phyloP scores from a whole-genome alignment of 92 coral and sea anemone species.

The Paragorgia papillata region DNA sequence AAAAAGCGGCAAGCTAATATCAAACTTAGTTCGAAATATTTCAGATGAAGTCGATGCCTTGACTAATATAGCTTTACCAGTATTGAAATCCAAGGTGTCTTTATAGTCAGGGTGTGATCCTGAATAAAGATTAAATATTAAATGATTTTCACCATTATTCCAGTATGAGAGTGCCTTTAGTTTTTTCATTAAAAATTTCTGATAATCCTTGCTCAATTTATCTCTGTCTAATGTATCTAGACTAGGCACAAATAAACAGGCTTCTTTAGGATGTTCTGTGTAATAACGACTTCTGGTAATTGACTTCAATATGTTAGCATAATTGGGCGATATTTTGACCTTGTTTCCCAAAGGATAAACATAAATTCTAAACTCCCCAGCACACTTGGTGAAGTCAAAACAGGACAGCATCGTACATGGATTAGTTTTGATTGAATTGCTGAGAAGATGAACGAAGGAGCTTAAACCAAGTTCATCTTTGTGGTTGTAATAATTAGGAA shows the following conservation, averaged over 20 bases:
- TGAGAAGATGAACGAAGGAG: background rate
- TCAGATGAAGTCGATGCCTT: conserved; percentile 79
- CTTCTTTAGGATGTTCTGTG: conserved; percentile 76
- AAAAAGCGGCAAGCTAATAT: conserved; percentile 81
- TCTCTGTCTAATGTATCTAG: conserved; percentile 84
- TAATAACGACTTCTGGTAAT: conserved; percentile 76
- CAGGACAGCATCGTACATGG: conserved; percentile 82
- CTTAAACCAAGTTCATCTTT: background rate
- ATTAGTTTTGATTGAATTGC: background rate
- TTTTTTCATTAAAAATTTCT: conserved; percentile 58
- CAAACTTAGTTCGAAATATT: conserved; percentile 67
- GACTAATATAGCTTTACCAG: conserved; percentile 82
- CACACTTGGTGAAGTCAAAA: conserved; percentile 80
- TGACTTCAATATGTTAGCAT: conserved; percentile 76
- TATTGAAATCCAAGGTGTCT: conserved; percentile 66
- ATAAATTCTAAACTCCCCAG: conserved; percentile 74
- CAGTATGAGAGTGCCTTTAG: conserved; percentile 67
- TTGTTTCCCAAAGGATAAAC: conserved; percentile 69
- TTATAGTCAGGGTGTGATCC: conserved; percentile 92
- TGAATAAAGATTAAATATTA: conserved; percentile 80
- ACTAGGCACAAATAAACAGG: conserved; percentile 84
- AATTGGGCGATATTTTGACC: conserved; percentile 70
- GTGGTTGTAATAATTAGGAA: background rate
- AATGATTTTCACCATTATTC: conserved; percentile 83
- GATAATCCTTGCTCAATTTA: conserved; percentile 69